Percentiles rank a stretch among this genome's conserved stretches.
Evolutionary conservation across 2,888 invertebrate genomes (phyloP).

Genomic region (Drosophila quinaria): DNA sequence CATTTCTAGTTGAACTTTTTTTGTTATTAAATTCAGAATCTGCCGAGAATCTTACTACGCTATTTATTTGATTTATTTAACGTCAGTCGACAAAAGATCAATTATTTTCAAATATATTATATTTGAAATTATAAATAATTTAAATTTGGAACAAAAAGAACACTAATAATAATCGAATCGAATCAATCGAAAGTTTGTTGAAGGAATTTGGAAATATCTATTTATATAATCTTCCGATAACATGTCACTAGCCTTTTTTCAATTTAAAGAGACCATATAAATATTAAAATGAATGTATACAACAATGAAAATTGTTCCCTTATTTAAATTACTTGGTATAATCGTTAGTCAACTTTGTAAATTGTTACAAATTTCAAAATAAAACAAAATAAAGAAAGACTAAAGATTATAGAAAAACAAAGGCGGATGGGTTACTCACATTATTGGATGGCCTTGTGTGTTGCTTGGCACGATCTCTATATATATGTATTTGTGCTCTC

Average conservation of each 20-base stretch:
- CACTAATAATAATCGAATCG: too few species aligned
- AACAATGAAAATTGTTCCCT: not conserved
- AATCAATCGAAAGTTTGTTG: too few species aligned
- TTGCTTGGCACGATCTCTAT: constrained; percentile 58
- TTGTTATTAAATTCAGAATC: too few species aligned
- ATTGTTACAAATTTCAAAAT: constrained; percentile 13
- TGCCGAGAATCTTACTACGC: too few species aligned
- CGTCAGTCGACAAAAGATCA: too few species aligned
- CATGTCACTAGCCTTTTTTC: not conserved
- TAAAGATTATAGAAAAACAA: constrained; percentile 33
- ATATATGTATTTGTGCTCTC: constrained; percentile 18
- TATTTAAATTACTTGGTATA: not conserved
- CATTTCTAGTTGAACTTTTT: not conserved
- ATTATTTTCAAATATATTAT: too few species aligned
- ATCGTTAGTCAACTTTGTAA: not conserved
- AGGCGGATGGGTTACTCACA: constrained; percentile 60
- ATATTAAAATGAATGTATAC: too few species aligned
- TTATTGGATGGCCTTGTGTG: constrained; percentile 56
- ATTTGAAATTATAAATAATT: too few species aligned
- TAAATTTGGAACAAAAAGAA: too few species aligned
- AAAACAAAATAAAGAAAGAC: constrained; percentile 23
- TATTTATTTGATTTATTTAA: too few species aligned
- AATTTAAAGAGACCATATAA: not conserved
- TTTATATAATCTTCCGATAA: too few species aligned
- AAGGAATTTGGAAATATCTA: too few species aligned